Evolutionary conservation across 2,113 vertebrate genomes (phyloP), one percentile per base, ranked within the genome.

Genomic region (Benitochromis conjunctus): DNA sequence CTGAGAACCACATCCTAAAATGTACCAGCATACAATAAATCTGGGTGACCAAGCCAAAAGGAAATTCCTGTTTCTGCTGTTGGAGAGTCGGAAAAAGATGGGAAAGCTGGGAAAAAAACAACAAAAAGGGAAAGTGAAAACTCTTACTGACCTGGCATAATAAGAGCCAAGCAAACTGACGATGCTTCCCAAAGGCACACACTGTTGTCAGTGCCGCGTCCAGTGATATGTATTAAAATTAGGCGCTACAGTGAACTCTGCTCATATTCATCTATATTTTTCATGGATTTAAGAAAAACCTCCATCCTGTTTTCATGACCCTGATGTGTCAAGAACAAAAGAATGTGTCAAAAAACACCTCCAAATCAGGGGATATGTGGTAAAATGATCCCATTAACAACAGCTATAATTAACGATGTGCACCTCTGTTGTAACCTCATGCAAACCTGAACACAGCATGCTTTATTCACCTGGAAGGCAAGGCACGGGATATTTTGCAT

Each of bases 301-400:
- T 16, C 7, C 2, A 46, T 48, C 36, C 7, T 84, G 38, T 83
- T 88, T 82, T 64, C 19, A 81, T 26, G 54, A 58, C 58, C 55
- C 48, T 78, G 38, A 86, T 85, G 77, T 76, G 80, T 87, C 31
- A 80, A 84, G 88, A 83, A 38, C 57, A n/a, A n/a, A n/a, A n/a
- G n/a, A n/a, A n/a, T n/a, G n/a, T n/a, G 76, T 86, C 38, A 79
- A 86, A 36, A 83, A 79, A 51, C 82, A 85, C 55, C 79, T 58
- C 55, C 56, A 86, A 41, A 36, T 79, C 5, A 7, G 21, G 31
- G 41, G 41, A 46, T 46, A 36, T 5, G 19, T 74, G 81, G 90
- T 87, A 93, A 92, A 86, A 81, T 74, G 86, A 93, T 94, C 84
- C 90, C 51, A 92, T 87, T 90, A 86, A 93, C 81, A 94, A 82